Conservation (phyloP, 2,113 vertebrate species). For the Uria lomvia region DNA sequence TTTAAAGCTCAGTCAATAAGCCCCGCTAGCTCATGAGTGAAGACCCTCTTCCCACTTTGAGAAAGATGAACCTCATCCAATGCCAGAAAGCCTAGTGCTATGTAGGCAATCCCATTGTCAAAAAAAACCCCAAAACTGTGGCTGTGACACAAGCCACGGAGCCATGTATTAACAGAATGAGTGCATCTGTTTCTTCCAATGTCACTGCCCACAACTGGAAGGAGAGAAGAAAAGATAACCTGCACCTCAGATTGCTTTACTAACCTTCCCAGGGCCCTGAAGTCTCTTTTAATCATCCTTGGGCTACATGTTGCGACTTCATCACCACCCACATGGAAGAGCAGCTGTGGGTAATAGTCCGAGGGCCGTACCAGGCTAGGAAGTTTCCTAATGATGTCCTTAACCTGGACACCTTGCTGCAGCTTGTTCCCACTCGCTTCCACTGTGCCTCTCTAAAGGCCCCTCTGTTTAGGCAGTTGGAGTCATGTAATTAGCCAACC, state of each 20-base stretch:
- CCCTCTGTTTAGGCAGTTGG: background rate
- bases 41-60: background rate
- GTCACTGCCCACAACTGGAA: background rate
- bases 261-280: background rate
- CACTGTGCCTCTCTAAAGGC: background rate
- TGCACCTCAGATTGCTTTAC: background rate
- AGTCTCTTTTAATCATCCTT: background rate
- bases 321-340: background rate
- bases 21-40: background rate
- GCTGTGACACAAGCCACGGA: background rate
- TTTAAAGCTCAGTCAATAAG: background rate
- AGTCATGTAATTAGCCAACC: background rate
- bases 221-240: background rate
- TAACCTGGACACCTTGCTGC: background rate
- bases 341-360: background rate
- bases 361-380: background rate
- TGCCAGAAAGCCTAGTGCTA: background rate
- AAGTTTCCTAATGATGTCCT: background rate
- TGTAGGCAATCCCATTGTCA: background rate
- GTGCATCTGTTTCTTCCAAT: background rate
- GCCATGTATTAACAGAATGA: background rate
- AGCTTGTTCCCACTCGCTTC: background rate
- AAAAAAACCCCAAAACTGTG: background rate
- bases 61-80: background rate
- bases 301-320: background rate